Percentiles rank a stretch among this genome's conserved stretches.
Conservation (phyloP, 2,888 invertebrate genomes). For the Leucoma salicis region DNA sequence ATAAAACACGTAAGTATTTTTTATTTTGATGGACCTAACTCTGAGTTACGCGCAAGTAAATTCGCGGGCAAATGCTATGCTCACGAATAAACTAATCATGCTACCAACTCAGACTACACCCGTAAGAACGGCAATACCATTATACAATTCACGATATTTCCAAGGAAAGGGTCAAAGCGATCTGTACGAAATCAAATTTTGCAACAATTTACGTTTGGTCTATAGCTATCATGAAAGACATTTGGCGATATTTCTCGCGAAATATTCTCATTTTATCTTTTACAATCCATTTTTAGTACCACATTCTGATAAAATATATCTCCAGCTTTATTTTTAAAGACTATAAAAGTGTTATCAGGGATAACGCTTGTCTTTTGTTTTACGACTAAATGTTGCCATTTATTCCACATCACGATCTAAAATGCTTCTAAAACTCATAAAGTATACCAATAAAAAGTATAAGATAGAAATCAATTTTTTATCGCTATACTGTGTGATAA, state of each 20-base stretch:
- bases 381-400: conserved; percentile 29
- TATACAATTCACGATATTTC: conserved; percentile 1
- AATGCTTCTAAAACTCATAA: conserved; percentile 19
- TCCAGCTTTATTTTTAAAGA: conserved; percentile 20
- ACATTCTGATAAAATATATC: conserved; percentile 23
- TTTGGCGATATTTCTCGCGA: conserved; percentile 3
- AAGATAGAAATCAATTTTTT: no score
- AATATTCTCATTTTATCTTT: conserved; percentile 10
- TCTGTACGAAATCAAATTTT: conserved; percentile 11
- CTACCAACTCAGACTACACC: no score
- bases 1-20: no score
- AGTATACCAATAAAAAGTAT: conserved; percentile 18
- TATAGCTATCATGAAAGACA: conserved; percentile 8
- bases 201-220: conserved; percentile 10
- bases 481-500: no score
- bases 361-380: conserved; percentile 27
- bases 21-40: no score
- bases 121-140: neutral
- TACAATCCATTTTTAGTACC: conserved; percentile 10
- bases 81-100: no score
- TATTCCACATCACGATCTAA: conserved; percentile 20
- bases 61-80: no score
- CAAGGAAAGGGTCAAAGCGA: conserved; percentile 4
- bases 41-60: no score
- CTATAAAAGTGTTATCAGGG: conserved; percentile 29